Evolutionary conservation across 1,140 invertebrate species (phyloP), one percentile per base, ranked within the genome.

Genomic region (Meteorus sp.): DNA sequence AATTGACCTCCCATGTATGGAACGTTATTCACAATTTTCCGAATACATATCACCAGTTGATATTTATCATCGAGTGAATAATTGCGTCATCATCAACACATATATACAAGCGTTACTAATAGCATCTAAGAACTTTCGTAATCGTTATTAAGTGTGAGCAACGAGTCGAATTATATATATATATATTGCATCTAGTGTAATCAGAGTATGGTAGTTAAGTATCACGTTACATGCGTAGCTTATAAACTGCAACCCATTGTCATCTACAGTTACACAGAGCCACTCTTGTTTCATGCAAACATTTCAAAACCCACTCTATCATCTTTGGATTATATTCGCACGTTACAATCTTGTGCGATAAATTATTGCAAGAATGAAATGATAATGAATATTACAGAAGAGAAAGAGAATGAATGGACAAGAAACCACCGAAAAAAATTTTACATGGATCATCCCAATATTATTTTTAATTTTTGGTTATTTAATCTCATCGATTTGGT

Each of bases 191-290:
- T 29, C 27, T 4, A 27, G 61, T 62, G 74, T 73, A 77, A 76
- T 70, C 61, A 31, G 73, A 76, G 70, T 55, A 62, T 54, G 19
- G 35, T 41, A 70, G 45, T 44, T 53, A 55, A 59, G 60, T 66
- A 64, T 78, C 71, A 56, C 61, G 60, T 77, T 78, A 70, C 74
- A 44, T 15, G 41, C 20, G 44, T 33, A 47, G 35, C 41, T 29
- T 53, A 56, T 63, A 57, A 29, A 44, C 52, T 27, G 52, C 39
- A 17, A 19, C 33, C 62, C 67, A 78, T 78, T 78, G 75, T 76
- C 72, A 75, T 59, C 74, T 77, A 70, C 56, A 63, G 56, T 77
- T 78, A 77, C 75, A 68, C 59, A 71, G 45, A 50, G 27, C 4
- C 39, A 48, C 35, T 41, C 44, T 45, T 15, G 44, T 48, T 25